Conservation (phyloP, 2,888 invertebrate genomes). For the Stenotaenia linearis region DNA sequence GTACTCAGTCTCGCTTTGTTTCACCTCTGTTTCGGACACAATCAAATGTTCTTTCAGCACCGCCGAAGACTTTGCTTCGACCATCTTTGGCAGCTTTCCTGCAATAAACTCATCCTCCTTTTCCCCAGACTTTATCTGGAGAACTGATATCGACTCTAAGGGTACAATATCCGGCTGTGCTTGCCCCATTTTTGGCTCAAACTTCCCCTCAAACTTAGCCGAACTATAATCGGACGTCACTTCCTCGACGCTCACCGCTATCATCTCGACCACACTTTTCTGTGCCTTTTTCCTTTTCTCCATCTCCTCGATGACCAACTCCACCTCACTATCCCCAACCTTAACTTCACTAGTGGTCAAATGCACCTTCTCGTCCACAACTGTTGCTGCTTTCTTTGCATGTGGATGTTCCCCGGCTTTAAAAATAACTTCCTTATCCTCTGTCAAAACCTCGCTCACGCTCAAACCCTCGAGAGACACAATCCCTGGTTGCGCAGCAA, state of each 20-base stretch:
- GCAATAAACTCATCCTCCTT: conserved; percentile 47
- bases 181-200: background rate
- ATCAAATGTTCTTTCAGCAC: conserved; percentile 35
- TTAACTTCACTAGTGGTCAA: conserved; percentile 29
- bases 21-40: conserved; percentile 19
- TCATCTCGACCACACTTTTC: background rate
- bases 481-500: background rate
- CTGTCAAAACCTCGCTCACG: background rate
- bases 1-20: background rate
- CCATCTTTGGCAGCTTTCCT: conserved; percentile 33
- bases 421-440: conserved; percentile 30
- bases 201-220: background rate
- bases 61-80: conserved; percentile 33
- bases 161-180: conserved; percentile 48
- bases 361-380: background rate
- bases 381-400: background rate
- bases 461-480: conserved; percentile 29
- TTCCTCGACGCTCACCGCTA: conserved; percentile 4
- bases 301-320: background rate
- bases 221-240: background rate
- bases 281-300: background rate
- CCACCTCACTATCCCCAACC: background rate
- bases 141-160: conserved; percentile 58
- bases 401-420: conserved; percentile 24
- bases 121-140: conserved; percentile 60